A percentile compares a stretch with the other conserved stretches of the same genome.
phyloP scores from a whole-genome alignment of 2,113 vertebrate genomes.

The Geothlypis trichas region DNA sequence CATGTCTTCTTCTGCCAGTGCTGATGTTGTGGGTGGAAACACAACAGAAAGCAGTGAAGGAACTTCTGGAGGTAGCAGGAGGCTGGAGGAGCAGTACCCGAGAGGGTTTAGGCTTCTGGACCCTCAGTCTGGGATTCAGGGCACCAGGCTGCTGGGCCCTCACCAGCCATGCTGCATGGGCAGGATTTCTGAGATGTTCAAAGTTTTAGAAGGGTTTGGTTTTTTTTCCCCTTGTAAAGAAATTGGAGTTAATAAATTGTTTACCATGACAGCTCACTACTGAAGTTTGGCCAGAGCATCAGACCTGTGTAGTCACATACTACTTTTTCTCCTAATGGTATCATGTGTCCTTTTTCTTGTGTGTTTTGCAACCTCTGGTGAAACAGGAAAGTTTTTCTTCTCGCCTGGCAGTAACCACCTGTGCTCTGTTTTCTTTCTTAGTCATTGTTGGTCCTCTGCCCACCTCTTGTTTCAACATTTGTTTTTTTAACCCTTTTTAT shows the following conservation, averaged over 20 bases:
- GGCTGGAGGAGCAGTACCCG: not conserved
- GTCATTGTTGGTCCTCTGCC: constrained; percentile 35
- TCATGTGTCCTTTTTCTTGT: not conserved
- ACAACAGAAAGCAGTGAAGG: not conserved
- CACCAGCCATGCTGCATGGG: not conserved
- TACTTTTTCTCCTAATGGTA: not conserved
- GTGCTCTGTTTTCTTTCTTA: constrained; percentile 25
- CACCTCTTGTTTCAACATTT: constrained; percentile 6
- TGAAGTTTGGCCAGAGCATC: not conserved
- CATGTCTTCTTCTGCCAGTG: not conserved
- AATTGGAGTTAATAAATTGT: not conserved
- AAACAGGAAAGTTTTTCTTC: constrained; percentile 4
- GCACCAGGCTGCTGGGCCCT: not conserved
- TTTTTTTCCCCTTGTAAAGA: not conserved
- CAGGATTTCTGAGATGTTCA: not conserved
- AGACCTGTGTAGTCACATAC: not conserved
- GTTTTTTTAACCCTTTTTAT: constrained; percentile 28
- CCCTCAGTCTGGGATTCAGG: not conserved
- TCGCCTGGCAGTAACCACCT: constrained; percentile 12
- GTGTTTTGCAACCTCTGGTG: not conserved
- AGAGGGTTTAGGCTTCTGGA: not conserved
- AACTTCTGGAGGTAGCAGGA: not conserved
- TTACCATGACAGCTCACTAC: not conserved
- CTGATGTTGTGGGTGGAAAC: not conserved
- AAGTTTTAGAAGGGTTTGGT: fast-evolving